A percentile compares a stretch with the other conserved stretches of the same genome.
These are phyloP conservation scores for Microcebus ravelobensis DNA, from an alignment of 2,113 vertebrate genomes.

Conservation along the genomic window DNA sequence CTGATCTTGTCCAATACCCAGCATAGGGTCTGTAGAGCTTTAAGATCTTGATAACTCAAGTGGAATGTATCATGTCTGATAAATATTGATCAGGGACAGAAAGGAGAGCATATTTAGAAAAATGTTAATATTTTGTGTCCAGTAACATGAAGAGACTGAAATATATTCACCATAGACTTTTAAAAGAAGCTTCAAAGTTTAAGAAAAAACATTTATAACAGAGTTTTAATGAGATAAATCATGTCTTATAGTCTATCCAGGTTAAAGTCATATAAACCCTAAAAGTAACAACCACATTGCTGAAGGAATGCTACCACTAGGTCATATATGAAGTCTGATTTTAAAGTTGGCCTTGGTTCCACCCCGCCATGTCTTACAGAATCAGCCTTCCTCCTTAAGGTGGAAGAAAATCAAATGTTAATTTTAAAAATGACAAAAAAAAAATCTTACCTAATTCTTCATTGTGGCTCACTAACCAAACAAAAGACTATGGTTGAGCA, in stretches of 20 bases:
- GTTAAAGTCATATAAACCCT: not conserved
- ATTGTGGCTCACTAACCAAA: not conserved
- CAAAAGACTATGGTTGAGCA: accelerated
- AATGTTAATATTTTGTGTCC: not conserved
- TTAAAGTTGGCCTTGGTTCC: not conserved
- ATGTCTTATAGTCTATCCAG: not conserved
- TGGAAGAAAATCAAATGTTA: not conserved
- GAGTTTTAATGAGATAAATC: not conserved
- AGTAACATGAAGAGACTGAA: not conserved
- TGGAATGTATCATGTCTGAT: not conserved
- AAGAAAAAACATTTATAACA: not conserved
- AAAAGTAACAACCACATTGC: not conserved
- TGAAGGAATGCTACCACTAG: not conserved
- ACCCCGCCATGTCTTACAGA: not conserved
- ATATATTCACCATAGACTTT: not conserved
- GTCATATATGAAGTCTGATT: not conserved
- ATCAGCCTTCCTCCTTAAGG: not conserved
- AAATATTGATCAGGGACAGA: not conserved
- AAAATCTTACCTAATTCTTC: not conserved
- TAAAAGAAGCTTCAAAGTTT: not conserved
- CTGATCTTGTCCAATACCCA: no score
- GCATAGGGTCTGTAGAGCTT: not conserved
- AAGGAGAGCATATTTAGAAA: not conserved
- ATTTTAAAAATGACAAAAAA: not conserved
- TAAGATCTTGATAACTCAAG: not conserved